A percentile compares a stretch with the other conserved stretches of the same genome.
Evolutionary conservation across 2,113 vertebrate genomes (phyloP).

Genomic region (Cygnus buccinator): DNA sequence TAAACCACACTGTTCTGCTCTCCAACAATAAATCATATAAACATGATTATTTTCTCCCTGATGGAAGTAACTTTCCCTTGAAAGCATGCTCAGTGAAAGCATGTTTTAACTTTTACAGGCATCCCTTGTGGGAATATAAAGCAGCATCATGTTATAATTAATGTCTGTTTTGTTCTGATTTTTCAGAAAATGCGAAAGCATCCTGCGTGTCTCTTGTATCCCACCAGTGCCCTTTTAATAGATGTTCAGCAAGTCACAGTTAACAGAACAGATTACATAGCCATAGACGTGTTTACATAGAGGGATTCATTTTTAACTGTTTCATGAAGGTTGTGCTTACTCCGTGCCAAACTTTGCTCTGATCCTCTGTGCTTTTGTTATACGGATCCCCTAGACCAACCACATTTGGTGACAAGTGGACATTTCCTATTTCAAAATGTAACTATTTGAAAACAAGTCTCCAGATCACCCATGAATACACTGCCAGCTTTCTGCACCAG

Average conservation of each 20-base stretch:
- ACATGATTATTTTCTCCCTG: not conserved
- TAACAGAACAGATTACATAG: not conserved
- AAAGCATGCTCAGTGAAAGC: constrained; percentile 22
- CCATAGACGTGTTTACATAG: not conserved
- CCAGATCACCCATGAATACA: not conserved
- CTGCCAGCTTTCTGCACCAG: not conserved
- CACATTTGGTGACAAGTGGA: not conserved
- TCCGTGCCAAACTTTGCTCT: not conserved
- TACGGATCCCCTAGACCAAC: not conserved
- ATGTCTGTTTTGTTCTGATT: not conserved
- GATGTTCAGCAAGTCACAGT: not conserved
- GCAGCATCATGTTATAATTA: constrained; percentile 1
- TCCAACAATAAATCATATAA: constrained; percentile 42
- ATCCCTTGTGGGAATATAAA: not conserved
- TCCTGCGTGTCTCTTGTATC: not conserved
- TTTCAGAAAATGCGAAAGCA: constrained; percentile 3
- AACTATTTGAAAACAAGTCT: not conserved
- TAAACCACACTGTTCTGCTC: not conserved
- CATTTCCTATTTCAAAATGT: not conserved
- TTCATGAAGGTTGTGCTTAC: not conserved
- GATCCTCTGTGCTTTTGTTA: not conserved
- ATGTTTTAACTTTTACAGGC: constrained; percentile 45
- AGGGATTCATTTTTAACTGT: not conserved
- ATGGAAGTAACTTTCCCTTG: constrained; percentile 17
- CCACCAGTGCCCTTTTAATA: not conserved